Conservation (phyloP, 1,140 invertebrate species). For the Penaeus japonicus region DNA sequence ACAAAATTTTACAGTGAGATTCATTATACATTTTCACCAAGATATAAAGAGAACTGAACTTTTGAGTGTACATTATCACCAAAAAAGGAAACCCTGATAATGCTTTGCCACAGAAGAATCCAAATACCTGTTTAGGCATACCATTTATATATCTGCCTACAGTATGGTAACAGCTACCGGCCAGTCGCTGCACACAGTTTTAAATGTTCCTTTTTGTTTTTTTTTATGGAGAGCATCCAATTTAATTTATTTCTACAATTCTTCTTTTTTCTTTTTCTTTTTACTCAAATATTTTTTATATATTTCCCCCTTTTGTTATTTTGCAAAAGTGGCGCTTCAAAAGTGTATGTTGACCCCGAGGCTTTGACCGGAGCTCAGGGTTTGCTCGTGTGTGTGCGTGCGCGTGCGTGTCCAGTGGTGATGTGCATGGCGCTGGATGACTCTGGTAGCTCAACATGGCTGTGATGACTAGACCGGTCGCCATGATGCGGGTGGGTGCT, state of each 20-base stretch:
- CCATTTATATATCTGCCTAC: too few species aligned
- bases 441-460: slow-evolving; percentile 38
- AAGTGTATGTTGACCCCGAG: too few species aligned
- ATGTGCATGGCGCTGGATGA: neutral
- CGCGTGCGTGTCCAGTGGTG: neutral
- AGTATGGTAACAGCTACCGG: too few species aligned
- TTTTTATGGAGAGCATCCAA: too few species aligned
- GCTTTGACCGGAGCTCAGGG: neutral
- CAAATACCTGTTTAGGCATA: neutral
- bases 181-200: too few species aligned
- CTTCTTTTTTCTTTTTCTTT: too few species aligned
- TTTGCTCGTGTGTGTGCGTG: neutral
- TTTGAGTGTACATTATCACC: neutral
- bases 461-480: slow-evolving; percentile 33
- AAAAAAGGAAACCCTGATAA: neutral
- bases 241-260: too few species aligned
- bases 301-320: too few species aligned
- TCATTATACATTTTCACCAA: neutral
- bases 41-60: neutral
- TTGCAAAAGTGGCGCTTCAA: too few species aligned
- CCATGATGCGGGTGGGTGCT: slow-evolving; percentile 1
- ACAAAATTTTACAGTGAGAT: neutral
- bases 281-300: too few species aligned
- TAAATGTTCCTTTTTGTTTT: too few species aligned
- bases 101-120: neutral